Evolutionary conservation across 2,797 vertebrate genomes (phyloP).

Genomic region (Phalloptychus januarius): DNA sequence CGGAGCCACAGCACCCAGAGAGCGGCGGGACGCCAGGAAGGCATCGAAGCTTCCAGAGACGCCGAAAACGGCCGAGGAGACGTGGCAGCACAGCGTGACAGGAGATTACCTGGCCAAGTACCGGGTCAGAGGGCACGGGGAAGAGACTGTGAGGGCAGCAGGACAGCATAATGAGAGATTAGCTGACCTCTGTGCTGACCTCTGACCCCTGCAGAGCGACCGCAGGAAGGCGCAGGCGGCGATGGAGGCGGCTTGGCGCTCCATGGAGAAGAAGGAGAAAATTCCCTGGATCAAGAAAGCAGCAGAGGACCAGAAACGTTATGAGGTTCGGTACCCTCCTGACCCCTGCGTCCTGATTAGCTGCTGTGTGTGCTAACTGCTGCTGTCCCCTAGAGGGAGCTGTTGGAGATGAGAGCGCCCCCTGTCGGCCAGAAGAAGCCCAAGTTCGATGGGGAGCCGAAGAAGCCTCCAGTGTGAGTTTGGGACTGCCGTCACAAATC

Average conservation of each 20-base stretch:
- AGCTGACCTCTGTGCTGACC: too few relatives aligned
- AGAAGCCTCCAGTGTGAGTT: slow-evolving; percentile 86
- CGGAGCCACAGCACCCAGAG: slow-evolving; percentile 43
- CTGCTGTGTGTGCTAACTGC: background rate
- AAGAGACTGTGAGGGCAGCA: background rate
- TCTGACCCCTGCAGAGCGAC: slow-evolving; percentile 70
- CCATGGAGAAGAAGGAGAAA: slow-evolving; percentile 87
- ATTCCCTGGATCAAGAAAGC: slow-evolving; percentile 87
- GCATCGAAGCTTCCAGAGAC: slow-evolving; percentile 78
- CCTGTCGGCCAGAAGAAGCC: slow-evolving; percentile 74
- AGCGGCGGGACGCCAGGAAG: slow-evolving; percentile 73
- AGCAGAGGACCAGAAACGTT: slow-evolving; percentile 86
- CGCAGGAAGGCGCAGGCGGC: slow-evolving; percentile 79
- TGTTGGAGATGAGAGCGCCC: slow-evolving; percentile 77
- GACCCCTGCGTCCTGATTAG: background rate
- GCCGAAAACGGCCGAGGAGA: slow-evolving; percentile 82
- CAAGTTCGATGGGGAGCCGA: slow-evolving; percentile 85
- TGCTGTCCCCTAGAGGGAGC: slow-evolving; percentile 76
- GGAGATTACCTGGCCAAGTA: slow-evolving; percentile 83
- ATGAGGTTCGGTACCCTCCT: slow-evolving; percentile 80
- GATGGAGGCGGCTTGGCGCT: slow-evolving; percentile 82
- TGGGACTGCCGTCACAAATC: too few relatives aligned
- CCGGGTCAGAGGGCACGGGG: slow-evolving; percentile 60
- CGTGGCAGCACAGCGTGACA: slow-evolving; percentile 84
- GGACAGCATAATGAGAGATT: too few relatives aligned